These are phyloP conservation scores for Lydus trimaculatus DNA, from an alignment of 2,888 invertebrate species.

Conservation along the genomic window DNA sequence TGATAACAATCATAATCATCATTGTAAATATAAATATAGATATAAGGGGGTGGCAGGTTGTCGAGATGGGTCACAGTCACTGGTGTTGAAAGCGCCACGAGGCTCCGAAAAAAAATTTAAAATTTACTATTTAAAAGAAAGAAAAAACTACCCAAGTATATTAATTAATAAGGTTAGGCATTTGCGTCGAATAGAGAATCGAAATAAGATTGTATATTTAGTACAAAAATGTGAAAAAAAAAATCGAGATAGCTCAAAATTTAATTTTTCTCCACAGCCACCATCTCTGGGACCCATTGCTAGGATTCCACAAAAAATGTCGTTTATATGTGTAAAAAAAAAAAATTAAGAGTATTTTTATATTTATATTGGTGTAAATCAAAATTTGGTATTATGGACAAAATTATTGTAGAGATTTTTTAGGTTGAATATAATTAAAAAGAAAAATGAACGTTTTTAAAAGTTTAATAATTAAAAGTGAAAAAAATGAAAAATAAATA, in stretches of 20 bases:
- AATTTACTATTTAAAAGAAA: background rate
- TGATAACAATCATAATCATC: background rate
- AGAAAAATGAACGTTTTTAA: constrained; percentile 2
- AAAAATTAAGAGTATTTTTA: constrained; percentile 63
- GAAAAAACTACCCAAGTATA: constrained; percentile 43
- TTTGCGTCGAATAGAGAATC: constrained; percentile 61
- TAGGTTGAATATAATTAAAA: constrained; percentile 53
- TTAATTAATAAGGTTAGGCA: constrained; percentile 60
- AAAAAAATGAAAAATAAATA: constrained; percentile 58
- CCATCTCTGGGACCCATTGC: constrained; percentile 41
- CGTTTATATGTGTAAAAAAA: constrained; percentile 61
- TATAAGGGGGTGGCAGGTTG: constrained; percentile 55
- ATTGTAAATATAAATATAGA: constrained; percentile 16
- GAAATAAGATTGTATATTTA: constrained; percentile 62
- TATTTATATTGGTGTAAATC: constrained; percentile 65
- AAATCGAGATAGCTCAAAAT: constrained; percentile 63
- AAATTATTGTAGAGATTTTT: constrained; percentile 62
- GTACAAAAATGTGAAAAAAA: constrained; percentile 56
- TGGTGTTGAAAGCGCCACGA: constrained; percentile 59
- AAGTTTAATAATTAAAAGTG: background rate
- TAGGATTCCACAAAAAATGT: constrained; percentile 31
- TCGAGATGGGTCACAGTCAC: constrained; percentile 59
- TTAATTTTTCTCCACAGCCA: constrained; percentile 53
- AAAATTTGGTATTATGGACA: constrained; percentile 61
- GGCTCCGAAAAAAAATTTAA: constrained; percentile 46